Conservation (phyloP, 2,797 vertebrate genomes). For the Melanotaenia parkinsoni region DNA sequence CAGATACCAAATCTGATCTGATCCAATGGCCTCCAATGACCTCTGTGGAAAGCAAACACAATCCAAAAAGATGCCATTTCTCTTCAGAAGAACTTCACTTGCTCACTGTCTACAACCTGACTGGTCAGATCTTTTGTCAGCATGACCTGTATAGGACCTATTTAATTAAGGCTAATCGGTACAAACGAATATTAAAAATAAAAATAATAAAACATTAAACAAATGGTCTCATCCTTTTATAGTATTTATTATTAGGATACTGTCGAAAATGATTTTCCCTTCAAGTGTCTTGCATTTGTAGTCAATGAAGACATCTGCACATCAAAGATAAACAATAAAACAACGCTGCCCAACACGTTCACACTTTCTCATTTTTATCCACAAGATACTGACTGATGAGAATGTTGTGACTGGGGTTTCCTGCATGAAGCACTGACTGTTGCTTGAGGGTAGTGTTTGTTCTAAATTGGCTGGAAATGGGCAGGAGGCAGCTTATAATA, state of each 20-base stretch:
- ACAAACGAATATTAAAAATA: background rate
- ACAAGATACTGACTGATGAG: background rate
- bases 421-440: background rate
- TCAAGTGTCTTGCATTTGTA: background rate
- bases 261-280: background rate
- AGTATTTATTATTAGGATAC: too few relatives aligned
- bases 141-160: background rate
- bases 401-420: constrained; percentile 3
- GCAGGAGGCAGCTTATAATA: constrained; percentile 7
- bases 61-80: background rate
- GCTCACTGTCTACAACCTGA: background rate
- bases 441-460: constrained; percentile 2
- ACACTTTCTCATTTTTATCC: background rate
- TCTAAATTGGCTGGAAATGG: constrained; percentile 19
- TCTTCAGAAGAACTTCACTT: background rate
- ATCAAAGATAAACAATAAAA: constrained; percentile 8
- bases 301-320: background rate
- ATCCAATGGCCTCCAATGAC: background rate
- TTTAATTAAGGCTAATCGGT: background rate
- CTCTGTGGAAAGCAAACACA: background rate
- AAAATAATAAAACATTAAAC: background rate
- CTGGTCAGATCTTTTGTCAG: background rate
- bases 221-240: too few relatives aligned
- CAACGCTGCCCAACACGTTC: constrained; percentile 12
- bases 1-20: background rate